phyloP scores from a whole-genome alignment of 1,140 invertebrate species.

The Diachasmimorpha longicaudata region DNA sequence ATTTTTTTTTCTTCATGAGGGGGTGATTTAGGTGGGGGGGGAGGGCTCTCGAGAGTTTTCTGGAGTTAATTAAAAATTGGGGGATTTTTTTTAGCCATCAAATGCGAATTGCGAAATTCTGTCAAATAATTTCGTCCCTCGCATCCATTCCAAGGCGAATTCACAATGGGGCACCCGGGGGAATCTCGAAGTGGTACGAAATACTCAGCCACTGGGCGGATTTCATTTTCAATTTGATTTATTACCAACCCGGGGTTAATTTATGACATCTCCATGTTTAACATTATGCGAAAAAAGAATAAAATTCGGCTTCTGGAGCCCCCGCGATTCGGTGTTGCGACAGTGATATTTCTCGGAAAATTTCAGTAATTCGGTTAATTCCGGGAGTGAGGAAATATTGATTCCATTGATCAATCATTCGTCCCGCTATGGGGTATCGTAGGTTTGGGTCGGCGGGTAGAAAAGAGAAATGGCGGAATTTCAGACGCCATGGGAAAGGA shows the following conservation, averaged over 20 bases:
- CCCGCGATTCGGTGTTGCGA: not conserved
- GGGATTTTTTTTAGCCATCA: not conserved
- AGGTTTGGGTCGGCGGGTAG: not conserved
- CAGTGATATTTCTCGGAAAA: not conserved
- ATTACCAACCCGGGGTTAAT: not conserved
- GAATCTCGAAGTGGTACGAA: not conserved
- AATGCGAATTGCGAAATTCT: not conserved
- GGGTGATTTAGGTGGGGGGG: too few relatives aligned
- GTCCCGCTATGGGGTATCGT: not conserved
- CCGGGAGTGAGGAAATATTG: conserved; percentile 3
- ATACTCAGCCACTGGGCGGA: not conserved
- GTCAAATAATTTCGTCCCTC: not conserved
- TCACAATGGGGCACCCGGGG: not conserved
- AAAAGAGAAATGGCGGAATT: not conserved
- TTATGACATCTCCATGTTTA: not conserved
- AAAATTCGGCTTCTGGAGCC: not conserved
- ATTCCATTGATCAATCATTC: conserved; percentile 6
- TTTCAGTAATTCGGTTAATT: conserved; percentile 6
- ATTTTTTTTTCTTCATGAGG: not conserved
- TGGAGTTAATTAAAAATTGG: too few relatives aligned
- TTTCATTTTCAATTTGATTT: conserved; percentile 12
- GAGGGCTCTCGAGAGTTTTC: too few relatives aligned
- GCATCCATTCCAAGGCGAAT: not conserved
- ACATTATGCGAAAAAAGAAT: not conserved
- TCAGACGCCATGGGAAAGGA: conserved; percentile 9